Conservation (phyloP, 2,113 vertebrate species). For the Lophius piscatorius region DNA sequence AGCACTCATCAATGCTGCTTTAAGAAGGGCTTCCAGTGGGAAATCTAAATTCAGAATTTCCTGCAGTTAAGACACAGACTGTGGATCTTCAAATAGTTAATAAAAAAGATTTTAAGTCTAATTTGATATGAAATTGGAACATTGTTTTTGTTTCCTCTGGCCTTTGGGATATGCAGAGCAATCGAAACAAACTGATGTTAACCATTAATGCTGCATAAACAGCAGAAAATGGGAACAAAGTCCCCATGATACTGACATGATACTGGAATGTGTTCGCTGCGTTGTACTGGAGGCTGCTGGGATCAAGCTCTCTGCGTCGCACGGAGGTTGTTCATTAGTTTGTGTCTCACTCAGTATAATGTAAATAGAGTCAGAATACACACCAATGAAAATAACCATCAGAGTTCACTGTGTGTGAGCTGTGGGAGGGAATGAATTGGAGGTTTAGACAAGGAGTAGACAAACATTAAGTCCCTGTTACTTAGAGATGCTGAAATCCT, state of each 20-base stretch:
- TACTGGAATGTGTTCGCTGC: conserved; percentile 35
- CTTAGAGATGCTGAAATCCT: conserved; percentile 5
- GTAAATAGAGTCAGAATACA: conserved; percentile 41
- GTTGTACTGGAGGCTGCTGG: conserved; percentile 22
- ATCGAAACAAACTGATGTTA: conserved; percentile 17
- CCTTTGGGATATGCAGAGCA: conserved; percentile 14
- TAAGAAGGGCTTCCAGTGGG: no score
- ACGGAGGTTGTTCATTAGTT: conserved; percentile 45
- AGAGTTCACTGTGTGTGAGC: conserved; percentile 21
- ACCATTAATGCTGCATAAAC: conserved; percentile 45
- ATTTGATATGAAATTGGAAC: neutral
- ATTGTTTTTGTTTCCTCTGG: conserved; percentile 7
- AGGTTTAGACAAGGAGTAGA: neutral
- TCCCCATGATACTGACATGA: conserved; percentile 28
- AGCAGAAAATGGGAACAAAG: conserved; percentile 10
- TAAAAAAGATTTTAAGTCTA: neutral
- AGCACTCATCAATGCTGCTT: no score
- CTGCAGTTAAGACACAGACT: no score
- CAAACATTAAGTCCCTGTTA: conserved; percentile 10
- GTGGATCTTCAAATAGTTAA: neutral
- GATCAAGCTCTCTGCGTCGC: conserved; percentile 45
- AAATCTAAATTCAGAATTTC: no score
- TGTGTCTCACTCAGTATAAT: conserved; percentile 16
- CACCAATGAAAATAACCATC: conserved; percentile 26
- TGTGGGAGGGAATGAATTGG: conserved; percentile 3